Conservation (phyloP, 2,888 invertebrate species). For the Athrips mouffetella region DNA sequence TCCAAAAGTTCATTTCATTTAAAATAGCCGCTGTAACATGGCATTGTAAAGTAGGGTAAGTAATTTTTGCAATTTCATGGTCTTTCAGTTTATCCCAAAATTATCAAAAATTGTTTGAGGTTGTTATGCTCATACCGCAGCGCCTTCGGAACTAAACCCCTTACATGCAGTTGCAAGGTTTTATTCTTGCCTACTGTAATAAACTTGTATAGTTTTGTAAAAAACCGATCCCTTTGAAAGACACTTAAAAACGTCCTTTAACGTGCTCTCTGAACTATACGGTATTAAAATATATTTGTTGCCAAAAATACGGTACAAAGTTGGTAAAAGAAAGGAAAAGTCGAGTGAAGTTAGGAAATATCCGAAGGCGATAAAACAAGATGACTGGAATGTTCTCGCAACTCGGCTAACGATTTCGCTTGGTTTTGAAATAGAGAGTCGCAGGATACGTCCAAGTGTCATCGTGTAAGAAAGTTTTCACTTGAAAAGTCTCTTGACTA, state of each 20-base stretch:
- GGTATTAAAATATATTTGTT: constrained; percentile 8
- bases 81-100: no score
- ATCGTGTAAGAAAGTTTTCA: neutral
- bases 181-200: neutral
- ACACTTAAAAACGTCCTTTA: neutral
- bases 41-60: no score
- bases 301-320: constrained; percentile 16
- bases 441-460: neutral
- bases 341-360: constrained; percentile 13
- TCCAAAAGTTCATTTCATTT: no score
- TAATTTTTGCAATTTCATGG: no score
- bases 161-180: neutral
- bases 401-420: constrained; percentile 1
- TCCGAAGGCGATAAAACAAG: constrained; percentile 11
- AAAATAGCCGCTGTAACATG: no score
- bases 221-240: neutral
- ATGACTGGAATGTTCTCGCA: neutral
- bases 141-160: no score
- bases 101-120: no score
- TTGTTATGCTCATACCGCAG: no score
- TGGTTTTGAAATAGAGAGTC: neutral
- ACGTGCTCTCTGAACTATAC: neutral
- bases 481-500: neutral
- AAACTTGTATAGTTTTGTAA: neutral
- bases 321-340: constrained; percentile 19